These are phyloP conservation scores for Siniperca chuatsi DNA, from an alignment of 2,113 vertebrate genomes.

Conservation along the genomic window DNA sequence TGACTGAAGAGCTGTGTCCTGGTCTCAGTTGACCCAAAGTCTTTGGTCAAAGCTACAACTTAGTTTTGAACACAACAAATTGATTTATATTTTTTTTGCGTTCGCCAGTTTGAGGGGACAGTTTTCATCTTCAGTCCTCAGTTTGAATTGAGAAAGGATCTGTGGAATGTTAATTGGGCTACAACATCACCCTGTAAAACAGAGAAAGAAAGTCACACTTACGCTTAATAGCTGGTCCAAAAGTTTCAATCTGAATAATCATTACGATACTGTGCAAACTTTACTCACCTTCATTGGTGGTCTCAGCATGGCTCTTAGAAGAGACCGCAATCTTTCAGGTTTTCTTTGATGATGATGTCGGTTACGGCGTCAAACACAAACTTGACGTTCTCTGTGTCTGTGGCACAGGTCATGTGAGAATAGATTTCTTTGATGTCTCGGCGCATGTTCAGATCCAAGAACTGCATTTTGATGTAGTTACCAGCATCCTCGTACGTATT, in stretches of 20 bases:
- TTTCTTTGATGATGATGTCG: slow-evolving; percentile 99
- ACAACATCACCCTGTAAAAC: slow-evolving; percentile 49
- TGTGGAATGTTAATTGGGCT: slow-evolving; percentile 30
- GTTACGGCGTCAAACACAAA: slow-evolving; percentile 98
- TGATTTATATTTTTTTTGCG: slow-evolving; percentile 3
- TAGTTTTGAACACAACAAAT: slow-evolving; percentile 52
- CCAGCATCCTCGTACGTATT: slow-evolving; percentile 97
- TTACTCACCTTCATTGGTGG: slow-evolving; percentile 47
- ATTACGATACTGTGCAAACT: neutral
- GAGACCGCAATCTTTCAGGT: slow-evolving; percentile 98
- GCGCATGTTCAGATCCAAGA: slow-evolving; percentile 95
- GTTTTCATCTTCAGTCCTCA: slow-evolving; percentile 52
- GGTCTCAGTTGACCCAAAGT: slow-evolving; percentile 37
- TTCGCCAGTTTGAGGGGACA: slow-evolving; percentile 30
- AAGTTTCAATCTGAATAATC: neutral
- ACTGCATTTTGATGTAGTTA: slow-evolving; percentile 96
- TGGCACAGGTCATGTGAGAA: slow-evolving; percentile 99
- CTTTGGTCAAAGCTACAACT: slow-evolving; percentile 61
- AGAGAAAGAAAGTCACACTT: neutral
- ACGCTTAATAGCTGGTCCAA: slow-evolving; percentile 13
- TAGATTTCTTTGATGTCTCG: slow-evolving; percentile 96
- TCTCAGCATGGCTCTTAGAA: slow-evolving; percentile 84
- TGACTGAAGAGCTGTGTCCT: slow-evolving; percentile 34
- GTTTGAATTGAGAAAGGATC: slow-evolving; percentile 32
- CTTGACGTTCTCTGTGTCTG: slow-evolving; percentile 98